These are phyloP conservation scores for Nomada ferruginata DNA, from an alignment of 2,888 invertebrate genomes.

Conservation along the genomic window DNA sequence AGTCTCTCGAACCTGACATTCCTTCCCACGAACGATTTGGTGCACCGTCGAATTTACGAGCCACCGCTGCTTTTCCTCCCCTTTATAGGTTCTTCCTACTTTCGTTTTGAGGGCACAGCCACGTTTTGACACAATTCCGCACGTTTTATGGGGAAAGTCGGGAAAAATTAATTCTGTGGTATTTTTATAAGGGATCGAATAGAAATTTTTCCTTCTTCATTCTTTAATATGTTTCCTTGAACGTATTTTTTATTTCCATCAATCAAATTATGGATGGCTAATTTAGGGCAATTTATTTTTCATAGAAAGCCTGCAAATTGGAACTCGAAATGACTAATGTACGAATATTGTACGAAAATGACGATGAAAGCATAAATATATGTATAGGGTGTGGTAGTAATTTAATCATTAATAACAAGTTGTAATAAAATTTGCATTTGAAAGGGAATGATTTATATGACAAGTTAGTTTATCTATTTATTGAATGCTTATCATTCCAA, in stretches of 20 bases:
- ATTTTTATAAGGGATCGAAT: too few relatives aligned
- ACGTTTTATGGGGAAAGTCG: not conserved
- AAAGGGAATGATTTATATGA: too few relatives aligned
- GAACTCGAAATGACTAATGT: not conserved
- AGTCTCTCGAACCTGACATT: conserved; percentile 59
- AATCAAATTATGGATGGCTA: not conserved
- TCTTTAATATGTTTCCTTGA: not conserved
- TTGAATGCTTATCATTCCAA: too few relatives aligned
- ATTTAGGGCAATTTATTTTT: not conserved
- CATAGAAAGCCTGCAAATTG: not conserved
- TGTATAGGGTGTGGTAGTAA: not conserved
- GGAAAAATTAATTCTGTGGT: not conserved
- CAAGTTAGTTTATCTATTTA: too few relatives aligned
- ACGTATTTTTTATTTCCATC: not conserved
- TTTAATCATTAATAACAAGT: not conserved
- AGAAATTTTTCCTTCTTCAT: too few relatives aligned
- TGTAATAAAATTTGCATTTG: too few relatives aligned
- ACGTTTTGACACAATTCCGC: not conserved
- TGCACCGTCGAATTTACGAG: conserved; percentile 49
- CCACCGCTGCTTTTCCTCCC: not conserved
- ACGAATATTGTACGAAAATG: not conserved
- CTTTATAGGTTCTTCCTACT: not conserved
- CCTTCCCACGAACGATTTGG: conserved; percentile 57
- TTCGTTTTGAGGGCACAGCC: not conserved
- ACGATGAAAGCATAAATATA: not conserved